Evolutionary conservation across 2,797 vertebrate genomes (phyloP).

Genomic region (Melopsittacus undulatus): DNA sequence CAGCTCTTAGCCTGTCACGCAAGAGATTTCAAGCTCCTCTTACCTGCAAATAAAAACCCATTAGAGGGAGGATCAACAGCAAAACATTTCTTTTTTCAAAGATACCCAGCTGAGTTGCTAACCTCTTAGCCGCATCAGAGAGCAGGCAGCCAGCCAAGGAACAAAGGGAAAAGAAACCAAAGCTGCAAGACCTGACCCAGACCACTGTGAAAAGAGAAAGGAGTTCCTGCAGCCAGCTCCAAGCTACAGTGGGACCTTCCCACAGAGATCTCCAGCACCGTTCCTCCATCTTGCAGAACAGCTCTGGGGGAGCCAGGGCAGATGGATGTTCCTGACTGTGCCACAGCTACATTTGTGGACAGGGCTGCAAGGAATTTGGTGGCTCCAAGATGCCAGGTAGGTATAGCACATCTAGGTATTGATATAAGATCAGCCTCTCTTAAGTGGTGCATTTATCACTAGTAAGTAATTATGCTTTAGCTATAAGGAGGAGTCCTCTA

Average conservation of each 20-base stretch:
- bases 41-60: neutral
- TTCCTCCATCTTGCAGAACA: accelerated
- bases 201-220: too few species aligned
- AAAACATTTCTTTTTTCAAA: neutral
- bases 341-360: neutral
- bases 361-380: neutral
- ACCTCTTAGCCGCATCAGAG: accelerated
- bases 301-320: accelerated
- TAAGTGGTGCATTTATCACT: accelerated
- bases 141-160: neutral
- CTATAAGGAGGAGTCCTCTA: neutral
- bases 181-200: neutral
- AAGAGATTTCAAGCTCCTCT: neutral
- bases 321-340: too few species aligned
- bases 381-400: neutral
- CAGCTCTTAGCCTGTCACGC: neutral
- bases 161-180: neutral
- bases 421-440: neutral
- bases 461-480: neutral
- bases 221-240: accelerated
- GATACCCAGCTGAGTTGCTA: too few species aligned
- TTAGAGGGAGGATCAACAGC: neutral
- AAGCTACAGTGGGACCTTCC: too few species aligned
- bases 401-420: neutral
- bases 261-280: neutral